Conservation (phyloP, 2,113 vertebrate genomes). For the Poecile atricapillus region DNA sequence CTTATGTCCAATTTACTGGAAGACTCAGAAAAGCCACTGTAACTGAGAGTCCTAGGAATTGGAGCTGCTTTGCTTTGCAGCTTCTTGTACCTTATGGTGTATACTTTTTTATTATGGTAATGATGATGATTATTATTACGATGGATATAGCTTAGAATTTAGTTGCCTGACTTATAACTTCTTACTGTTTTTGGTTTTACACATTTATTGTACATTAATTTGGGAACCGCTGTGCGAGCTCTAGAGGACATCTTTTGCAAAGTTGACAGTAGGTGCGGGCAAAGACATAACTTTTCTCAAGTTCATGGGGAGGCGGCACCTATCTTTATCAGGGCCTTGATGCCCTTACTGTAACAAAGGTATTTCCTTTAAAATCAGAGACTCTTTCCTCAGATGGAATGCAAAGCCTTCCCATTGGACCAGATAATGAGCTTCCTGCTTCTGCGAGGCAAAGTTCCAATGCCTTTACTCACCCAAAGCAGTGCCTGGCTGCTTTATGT, state of each 20-base stretch:
- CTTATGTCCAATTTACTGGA: neutral
- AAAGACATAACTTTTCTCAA: neutral
- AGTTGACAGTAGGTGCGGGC: neutral
- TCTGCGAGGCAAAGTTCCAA: neutral
- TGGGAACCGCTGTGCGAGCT: slow-evolving; percentile 44
- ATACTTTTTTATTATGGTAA: slow-evolving; percentile 69
- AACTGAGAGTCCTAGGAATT: slow-evolving; percentile 55
- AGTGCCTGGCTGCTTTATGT: neutral
- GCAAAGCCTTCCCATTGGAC: neutral
- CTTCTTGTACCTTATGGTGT: slow-evolving; percentile 78
- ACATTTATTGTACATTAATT: neutral
- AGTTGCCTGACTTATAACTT: slow-evolving; percentile 73
- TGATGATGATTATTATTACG: slow-evolving; percentile 55
- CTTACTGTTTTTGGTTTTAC: slow-evolving; percentile 66
- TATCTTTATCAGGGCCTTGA: neutral
- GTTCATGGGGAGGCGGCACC: neutral
- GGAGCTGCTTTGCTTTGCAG: slow-evolving; percentile 72
- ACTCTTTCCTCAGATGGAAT: neutral
- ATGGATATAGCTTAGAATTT: slow-evolving; percentile 72
- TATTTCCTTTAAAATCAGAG: neutral
- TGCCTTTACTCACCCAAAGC: slow-evolving; percentile 19
- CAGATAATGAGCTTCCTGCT: neutral
- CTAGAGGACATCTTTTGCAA: slow-evolving; percentile 13
- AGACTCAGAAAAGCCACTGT: slow-evolving; percentile 60
- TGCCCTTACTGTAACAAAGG: neutral